These are phyloP conservation scores for Neotoxoptera formosana DNA, from an alignment of 1,140 invertebrate genomes.

Conservation along the genomic window DNA sequence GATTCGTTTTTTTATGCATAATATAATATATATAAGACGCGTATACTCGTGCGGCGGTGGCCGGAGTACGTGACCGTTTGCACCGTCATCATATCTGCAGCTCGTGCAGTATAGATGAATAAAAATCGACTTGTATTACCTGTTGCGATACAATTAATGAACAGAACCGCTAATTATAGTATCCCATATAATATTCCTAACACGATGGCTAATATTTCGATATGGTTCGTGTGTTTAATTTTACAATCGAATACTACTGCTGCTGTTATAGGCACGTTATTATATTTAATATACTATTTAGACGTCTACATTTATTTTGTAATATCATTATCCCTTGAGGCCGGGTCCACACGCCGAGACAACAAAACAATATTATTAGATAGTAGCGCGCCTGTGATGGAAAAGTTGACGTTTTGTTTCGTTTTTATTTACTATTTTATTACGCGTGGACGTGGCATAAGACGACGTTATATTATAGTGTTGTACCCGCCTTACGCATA, in stretches of 20 bases:
- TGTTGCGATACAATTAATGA: too few relatives aligned
- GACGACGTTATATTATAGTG: neutral
- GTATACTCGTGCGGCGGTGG: neutral
- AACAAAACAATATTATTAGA: neutral
- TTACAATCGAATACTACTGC: neutral
- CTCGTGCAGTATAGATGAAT: neutral
- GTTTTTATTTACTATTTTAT: neutral
- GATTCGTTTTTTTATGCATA: neutral
- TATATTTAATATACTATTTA: too few relatives aligned
- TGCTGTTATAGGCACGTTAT: too few relatives aligned
- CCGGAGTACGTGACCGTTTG: neutral
- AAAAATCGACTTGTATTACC: neutral
- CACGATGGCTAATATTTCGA: neutral
- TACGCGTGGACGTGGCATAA: neutral
- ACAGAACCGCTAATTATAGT: too few relatives aligned
- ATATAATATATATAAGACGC: too few relatives aligned
- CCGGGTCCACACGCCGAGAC: neutral
- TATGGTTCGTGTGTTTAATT: neutral
- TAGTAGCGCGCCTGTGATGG: neutral
- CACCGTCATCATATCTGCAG: neutral
- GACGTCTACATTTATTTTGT: neutral
- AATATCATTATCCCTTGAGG: neutral
- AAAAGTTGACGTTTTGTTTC: neutral
- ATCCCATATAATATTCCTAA: too few relatives aligned
- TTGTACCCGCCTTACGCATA: too few relatives aligned